These are phyloP conservation scores for Eulimnadia texana DNA, from an alignment of 1,140 invertebrate genomes.

Conservation along the genomic window DNA sequence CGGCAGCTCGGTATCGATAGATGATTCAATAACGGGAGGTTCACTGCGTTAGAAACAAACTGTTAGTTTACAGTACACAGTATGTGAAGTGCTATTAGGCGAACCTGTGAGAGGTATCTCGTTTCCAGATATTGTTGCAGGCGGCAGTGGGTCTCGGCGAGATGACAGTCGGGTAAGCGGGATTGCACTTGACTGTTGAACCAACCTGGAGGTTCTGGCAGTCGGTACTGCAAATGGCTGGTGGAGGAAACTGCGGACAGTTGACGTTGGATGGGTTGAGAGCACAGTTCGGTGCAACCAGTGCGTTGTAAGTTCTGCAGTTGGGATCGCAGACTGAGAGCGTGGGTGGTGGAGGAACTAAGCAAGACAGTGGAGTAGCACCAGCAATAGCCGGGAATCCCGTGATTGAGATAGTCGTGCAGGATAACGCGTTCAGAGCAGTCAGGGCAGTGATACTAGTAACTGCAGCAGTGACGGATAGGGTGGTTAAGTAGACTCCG, in stretches of 20 bases:
- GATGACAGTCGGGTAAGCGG: background rate
- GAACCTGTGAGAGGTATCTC: background rate
- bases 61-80: too few relatives aligned
- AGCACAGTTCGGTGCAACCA: background rate
- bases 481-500: too few relatives aligned
- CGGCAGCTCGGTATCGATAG: background rate
- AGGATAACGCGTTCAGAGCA: too few relatives aligned
- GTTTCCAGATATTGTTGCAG: background rate
- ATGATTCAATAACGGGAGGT: background rate
- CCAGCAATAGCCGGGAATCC: too few relatives aligned
- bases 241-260: background rate
- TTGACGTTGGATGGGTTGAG: too few relatives aligned
- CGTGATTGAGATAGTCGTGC: too few relatives aligned
- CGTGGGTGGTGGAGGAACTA: background rate
- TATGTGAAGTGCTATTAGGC: too few relatives aligned
- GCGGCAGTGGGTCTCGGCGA: background rate
- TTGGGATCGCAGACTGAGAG: background rate
- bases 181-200: background rate
- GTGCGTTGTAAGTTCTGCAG: background rate
- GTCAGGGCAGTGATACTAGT: too few relatives aligned
- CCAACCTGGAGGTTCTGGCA: background rate
- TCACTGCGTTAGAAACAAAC: background rate
- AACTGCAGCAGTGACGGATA: too few relatives aligned
- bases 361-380: background rate
- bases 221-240: background rate